Percentiles rank a stretch among this genome's conserved stretches.
Evolutionary conservation across 1,140 invertebrate genomes (phyloP).

Genomic region (Penaeus japonicus): DNA sequence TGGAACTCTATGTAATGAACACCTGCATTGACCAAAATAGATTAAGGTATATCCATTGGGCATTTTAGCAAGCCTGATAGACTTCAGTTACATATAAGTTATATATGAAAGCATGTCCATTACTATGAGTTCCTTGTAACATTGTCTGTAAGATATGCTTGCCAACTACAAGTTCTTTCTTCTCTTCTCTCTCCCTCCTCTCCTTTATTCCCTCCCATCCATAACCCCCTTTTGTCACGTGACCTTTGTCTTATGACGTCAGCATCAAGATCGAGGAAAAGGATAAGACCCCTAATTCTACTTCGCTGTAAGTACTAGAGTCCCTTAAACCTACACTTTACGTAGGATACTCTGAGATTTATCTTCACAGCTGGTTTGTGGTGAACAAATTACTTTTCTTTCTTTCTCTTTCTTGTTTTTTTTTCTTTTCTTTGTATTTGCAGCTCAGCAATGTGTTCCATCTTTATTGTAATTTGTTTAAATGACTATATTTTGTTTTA

Average conservation of each 20-base stretch:
- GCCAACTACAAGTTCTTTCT: conserved; percentile 31
- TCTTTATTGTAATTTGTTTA: no score
- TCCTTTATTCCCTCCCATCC: conserved; percentile 16
- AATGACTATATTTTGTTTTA: no score
- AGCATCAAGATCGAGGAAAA: conserved; percentile 58
- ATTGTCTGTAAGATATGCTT: conserved; percentile 22
- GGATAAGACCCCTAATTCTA: conserved; percentile 51
- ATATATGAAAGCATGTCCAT: background rate
- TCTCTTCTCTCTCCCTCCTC: conserved; percentile 11
- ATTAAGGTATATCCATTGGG: background rate
- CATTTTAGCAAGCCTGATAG: background rate
- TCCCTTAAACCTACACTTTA: background rate
- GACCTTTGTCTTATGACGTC: conserved; percentile 30
- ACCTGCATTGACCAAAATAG: background rate
- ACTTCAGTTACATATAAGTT: background rate
- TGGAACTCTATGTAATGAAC: background rate
- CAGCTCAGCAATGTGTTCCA: no score
- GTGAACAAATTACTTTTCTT: background rate
- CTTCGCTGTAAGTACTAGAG: conserved; percentile 51
- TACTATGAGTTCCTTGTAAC: background rate
- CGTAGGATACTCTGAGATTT: no score
- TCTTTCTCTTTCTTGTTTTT: no score
- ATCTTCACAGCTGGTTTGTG: background rate
- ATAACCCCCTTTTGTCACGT: conserved; percentile 20
- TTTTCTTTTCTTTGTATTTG: no score